These are phyloP conservation scores for Lepidurus couesii DNA, from an alignment of 1,140 invertebrate genomes.

Conservation along the genomic window DNA sequence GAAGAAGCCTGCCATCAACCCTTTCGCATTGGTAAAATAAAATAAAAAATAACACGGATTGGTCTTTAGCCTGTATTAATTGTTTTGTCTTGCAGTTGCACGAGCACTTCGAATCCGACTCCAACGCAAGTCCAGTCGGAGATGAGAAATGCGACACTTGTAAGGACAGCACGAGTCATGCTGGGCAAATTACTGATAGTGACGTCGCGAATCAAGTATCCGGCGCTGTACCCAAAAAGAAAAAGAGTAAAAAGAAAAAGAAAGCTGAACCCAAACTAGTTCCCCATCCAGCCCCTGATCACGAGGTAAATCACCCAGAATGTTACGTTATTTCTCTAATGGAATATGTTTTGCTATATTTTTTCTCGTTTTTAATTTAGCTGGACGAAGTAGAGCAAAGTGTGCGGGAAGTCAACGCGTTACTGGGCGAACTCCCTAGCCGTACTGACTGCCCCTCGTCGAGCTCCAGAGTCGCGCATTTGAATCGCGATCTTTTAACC, in stretches of 20 bases:
- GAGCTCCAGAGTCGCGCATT: conserved; percentile 32
- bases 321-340: not conserved
- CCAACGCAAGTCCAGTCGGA: conserved; percentile 26
- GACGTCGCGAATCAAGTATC: conserved; percentile 57
- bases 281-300: conserved; percentile 23
- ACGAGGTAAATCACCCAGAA: not conserved
- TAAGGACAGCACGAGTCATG: conserved; percentile 29
- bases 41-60: not conserved
- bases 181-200: conserved; percentile 50
- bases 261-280: conserved; percentile 36
- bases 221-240: conserved; percentile 48
- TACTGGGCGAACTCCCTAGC: conserved; percentile 55
- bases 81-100: conserved; percentile 30
- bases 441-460: conserved; percentile 38
- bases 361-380: not conserved
- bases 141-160: not conserved
- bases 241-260: conserved; percentile 61
- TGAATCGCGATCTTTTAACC: conserved; percentile 50
- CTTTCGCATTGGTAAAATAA: conserved; percentile 33
- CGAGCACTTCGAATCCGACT: conserved; percentile 25
- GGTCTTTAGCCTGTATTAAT: not conserved
- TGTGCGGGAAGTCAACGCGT: conserved; percentile 63
- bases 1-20: conserved; percentile 30
- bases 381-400: conserved; percentile 66
- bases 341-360: not conserved